Percentiles rank a stretch among this genome's conserved stretches.
Conservation (phyloP, 2,888 invertebrate species). For the Allophyes oxyacanthae region DNA sequence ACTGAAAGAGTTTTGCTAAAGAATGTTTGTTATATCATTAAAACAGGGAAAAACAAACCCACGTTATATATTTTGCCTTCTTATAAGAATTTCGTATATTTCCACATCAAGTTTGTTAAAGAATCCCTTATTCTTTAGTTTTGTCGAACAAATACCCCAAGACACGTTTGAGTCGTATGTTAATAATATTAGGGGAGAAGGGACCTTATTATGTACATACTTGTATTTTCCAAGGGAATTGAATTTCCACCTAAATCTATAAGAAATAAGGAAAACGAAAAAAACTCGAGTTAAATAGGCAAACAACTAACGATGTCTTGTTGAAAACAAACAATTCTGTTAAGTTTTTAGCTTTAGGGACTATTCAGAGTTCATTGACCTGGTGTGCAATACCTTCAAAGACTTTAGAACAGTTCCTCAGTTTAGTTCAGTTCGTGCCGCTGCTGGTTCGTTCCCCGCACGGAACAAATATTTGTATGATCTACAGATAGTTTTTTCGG, state of each 20-base stretch:
- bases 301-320: constrained; percentile 44
- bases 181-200: constrained; percentile 52
- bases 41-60: not conserved
- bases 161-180: constrained; percentile 63
- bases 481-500: too few species aligned
- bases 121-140: constrained; percentile 47
- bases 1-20: constrained; percentile 7
- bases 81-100: constrained; percentile 9
- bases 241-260: constrained; percentile 59
- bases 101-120: constrained; percentile 25
- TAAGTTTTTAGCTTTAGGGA: constrained; percentile 29
- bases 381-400: constrained; percentile 6
- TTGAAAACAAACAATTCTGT: constrained; percentile 33
- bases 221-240: constrained; percentile 57
- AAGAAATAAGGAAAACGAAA: constrained; percentile 48
- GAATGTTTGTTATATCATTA: constrained; percentile 1
- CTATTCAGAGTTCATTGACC: constrained; percentile 24
- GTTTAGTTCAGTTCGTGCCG: too few species aligned
- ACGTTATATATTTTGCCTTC: constrained; percentile 7
- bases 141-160: constrained; percentile 55
- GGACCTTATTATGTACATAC: constrained; percentile 56
- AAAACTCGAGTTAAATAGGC: constrained; percentile 48
- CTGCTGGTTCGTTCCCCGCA: too few species aligned
- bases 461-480: too few species aligned
- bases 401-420: too few species aligned